A percentile compares a stretch with the other conserved stretches of the same genome.
Evolutionary conservation across 2,888 invertebrate genomes (phyloP).

Genomic region (Melieria omissa): DNA sequence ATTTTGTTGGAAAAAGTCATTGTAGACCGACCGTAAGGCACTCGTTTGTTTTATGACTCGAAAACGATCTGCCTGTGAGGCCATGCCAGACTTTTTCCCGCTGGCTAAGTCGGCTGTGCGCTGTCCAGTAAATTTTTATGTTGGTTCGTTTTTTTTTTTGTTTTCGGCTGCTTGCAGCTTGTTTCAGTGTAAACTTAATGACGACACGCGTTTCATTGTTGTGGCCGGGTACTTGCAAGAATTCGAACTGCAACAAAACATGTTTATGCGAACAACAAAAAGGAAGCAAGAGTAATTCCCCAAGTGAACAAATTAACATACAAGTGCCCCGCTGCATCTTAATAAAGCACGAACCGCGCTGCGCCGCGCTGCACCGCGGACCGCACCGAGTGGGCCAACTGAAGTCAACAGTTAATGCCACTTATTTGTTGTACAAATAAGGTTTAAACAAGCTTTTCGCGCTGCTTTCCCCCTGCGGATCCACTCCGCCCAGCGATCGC

Average conservation of each 20-base stretch:
- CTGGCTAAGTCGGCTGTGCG: background rate
- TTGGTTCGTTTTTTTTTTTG: background rate
- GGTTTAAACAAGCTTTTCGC: constrained; percentile 45
- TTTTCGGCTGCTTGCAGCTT: background rate
- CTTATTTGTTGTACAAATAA: constrained; percentile 60
- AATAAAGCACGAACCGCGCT: constrained; percentile 1
- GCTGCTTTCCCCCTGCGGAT: constrained; percentile 2
- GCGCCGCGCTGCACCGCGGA: too few relatives aligned
- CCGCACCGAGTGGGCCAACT: too few relatives aligned
- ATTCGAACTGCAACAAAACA: constrained; percentile 43
- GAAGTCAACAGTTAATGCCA: constrained; percentile 45
- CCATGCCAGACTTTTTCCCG: too few relatives aligned
- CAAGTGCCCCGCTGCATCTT: constrained; percentile 36
- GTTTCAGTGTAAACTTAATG: constrained; percentile 49
- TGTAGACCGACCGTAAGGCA: too few relatives aligned
- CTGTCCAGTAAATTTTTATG: background rate
- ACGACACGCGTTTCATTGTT: constrained; percentile 55
- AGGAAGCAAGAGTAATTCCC: constrained; percentile 41
- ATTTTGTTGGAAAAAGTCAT: too few relatives aligned
- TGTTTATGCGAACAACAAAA: background rate
- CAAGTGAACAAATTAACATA: constrained; percentile 57
- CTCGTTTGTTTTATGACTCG: too few relatives aligned
- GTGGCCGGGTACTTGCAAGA: constrained; percentile 19
- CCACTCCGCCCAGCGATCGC: background rate
- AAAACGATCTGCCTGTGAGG: too few relatives aligned